Base-by-base conservation (phyloP, 2,888 invertebrate genomes). In the Lasius platythorax region DNA sequence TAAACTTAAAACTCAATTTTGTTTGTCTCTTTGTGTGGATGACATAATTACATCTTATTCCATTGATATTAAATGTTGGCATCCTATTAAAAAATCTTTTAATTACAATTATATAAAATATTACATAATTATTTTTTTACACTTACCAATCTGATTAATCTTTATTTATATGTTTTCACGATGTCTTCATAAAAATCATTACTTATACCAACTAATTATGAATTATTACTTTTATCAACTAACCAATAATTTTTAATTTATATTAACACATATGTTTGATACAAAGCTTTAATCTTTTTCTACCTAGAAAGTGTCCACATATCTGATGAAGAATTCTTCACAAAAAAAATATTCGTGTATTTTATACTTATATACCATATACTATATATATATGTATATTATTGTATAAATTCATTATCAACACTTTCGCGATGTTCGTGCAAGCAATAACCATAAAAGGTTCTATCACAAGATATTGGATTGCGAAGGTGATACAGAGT, bases 371-470 rank as follows among this genome's bases (percentile, higher is more conserved):
- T 53, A 53, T 23, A 23, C 23, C 23, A 23, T 23, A 15, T 8
- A 37, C 9, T 74, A 74, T 33, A 33, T 23, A 0, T 23, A 23
- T 23, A 23, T 50, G 46, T 28, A 23, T 53, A 40, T 66, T 53
- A 8, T 43, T 76, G 9, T 23, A 28, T 66, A 76, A 37, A 12
- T 12, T 53, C 50, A 75, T 30, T 76, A 53, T 67, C 53, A 76
- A 76, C 30, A 68, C 30, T 23, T 68, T 0, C 11, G 15, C 11
- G 9, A 75, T 67, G 30, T 78, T 56, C 30, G 15, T 40, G 63
- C 33, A 40, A 72, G 67, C 86, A 87, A 83, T 88, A 85, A 88
- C 83, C 88, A 82, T 85, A 87, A 88, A 87, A 85, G 67, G 73
- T 82, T 85, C 85, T 76, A 87, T 88, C 87, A 76, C 85, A 46